These are phyloP conservation scores for Plagodis dolabraria DNA, from an alignment of 2,888 invertebrate species.

Conservation along the genomic window DNA sequence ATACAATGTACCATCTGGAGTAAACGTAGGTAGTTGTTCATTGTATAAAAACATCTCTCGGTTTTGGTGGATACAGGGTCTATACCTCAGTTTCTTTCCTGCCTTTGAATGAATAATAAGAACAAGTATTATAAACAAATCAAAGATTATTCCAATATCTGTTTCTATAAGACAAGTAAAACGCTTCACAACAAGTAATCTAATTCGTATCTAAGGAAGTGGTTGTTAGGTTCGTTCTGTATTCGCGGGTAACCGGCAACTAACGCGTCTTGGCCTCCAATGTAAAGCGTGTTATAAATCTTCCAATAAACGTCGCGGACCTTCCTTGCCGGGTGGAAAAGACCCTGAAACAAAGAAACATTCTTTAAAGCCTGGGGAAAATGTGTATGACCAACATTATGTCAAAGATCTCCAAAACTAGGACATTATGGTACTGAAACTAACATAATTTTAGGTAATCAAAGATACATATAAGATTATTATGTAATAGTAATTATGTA, in stretches of 20 bases:
- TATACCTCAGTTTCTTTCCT: too few relatives aligned
- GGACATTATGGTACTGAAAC: too few relatives aligned
- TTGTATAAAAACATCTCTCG: too few relatives aligned
- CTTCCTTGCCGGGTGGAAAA: slow-evolving; percentile 99
- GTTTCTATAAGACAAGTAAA: slow-evolving; percentile 33
- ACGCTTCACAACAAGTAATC: slow-evolving; percentile 93
- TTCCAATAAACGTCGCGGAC: slow-evolving; percentile 99
- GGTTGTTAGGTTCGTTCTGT: slow-evolving; percentile 97
- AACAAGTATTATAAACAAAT: slow-evolving; percentile 12
- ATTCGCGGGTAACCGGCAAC: slow-evolving; percentile 99
- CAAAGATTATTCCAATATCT: slow-evolving; percentile 35
- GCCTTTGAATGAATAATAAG: too few relatives aligned
- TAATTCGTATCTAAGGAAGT: slow-evolving; percentile 96
- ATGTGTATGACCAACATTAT: too few relatives aligned
- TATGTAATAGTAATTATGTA: too few relatives aligned
- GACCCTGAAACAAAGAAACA: slow-evolving; percentile 87
- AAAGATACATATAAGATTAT: too few relatives aligned
- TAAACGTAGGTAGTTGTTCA: too few relatives aligned
- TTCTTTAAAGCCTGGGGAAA: background rate
- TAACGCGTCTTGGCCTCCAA: slow-evolving; percentile 99
- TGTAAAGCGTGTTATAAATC: slow-evolving; percentile 99
- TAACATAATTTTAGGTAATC: too few relatives aligned
- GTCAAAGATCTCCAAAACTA: too few relatives aligned
- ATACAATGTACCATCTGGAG: too few relatives aligned
- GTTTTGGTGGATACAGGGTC: too few relatives aligned